phyloP scores from a whole-genome alignment of 2,888 invertebrate species.

The Blomia tropicalis region DNA sequence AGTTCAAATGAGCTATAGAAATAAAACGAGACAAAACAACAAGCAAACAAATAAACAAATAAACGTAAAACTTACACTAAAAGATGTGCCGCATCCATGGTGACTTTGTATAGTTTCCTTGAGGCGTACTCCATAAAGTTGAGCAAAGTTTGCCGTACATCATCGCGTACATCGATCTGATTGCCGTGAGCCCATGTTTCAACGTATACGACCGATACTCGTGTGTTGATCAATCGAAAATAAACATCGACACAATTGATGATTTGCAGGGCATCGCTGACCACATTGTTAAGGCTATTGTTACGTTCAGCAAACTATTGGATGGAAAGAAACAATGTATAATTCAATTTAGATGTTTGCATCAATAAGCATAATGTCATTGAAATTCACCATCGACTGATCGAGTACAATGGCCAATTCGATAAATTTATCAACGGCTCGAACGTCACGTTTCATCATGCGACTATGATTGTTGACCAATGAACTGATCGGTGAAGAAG shows the following conservation, averaged over 20 bases:
- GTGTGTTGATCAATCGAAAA: conserved; percentile 77
- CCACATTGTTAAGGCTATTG: conserved; percentile 67
- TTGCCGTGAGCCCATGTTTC: conserved; percentile 91
- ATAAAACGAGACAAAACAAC: no score
- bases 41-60: no score
- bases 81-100: conserved; percentile 78
- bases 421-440: conserved; percentile 80
- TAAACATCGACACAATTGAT: conserved; percentile 96
- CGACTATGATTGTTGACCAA: background rate
- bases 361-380: background rate
- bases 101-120: conserved; percentile 64
- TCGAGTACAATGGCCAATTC: conserved; percentile 90
- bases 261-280: conserved; percentile 87
- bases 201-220: conserved; percentile 85
- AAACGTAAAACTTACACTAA: conserved; percentile 45
- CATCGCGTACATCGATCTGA: conserved; percentile 58
- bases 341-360: no score
- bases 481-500: background rate
- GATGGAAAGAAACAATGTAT: background rate
- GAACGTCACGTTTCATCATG: conserved; percentile 50
- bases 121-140: conserved; percentile 82
- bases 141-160: conserved; percentile 70
- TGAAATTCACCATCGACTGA: conserved; percentile 64
- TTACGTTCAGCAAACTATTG: conserved; percentile 67
- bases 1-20: no score